phyloP scores from a whole-genome alignment of 2,888 invertebrate species.

The Cremastinae sp. region DNA sequence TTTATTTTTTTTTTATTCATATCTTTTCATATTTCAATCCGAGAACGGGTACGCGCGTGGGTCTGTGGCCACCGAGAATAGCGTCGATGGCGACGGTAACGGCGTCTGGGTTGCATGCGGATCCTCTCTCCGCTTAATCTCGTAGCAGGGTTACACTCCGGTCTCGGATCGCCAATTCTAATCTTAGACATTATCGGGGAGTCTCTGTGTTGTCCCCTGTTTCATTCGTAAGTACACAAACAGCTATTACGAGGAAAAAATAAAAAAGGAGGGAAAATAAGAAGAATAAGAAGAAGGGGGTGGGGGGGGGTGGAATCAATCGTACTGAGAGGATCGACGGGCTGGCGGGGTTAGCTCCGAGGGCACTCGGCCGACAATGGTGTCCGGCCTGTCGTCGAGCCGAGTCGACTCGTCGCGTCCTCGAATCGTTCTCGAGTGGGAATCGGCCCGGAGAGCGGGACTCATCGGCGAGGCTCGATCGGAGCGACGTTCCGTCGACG shows the following conservation, averaged over 20 bases:
- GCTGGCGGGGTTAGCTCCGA: background rate
- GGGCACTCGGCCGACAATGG: background rate
- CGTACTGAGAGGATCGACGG: slow-evolving; percentile 5
- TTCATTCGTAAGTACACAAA: slow-evolving; percentile 28
- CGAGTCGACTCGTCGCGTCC: background rate
- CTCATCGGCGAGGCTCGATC: slow-evolving; percentile 67
- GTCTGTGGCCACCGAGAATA: background rate
- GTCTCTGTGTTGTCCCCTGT: slow-evolving; percentile 23
- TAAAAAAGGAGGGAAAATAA: slow-evolving; percentile 21
- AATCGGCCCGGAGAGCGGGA: slow-evolving; percentile 62
- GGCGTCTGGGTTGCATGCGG: too few species aligned
- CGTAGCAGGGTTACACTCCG: background rate
- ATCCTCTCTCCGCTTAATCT: background rate
- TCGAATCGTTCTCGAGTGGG: slow-evolving; percentile 21
- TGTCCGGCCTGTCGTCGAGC: background rate
- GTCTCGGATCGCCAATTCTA: slow-evolving; percentile 24
- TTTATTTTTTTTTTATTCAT: background rate
- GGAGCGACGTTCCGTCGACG: slow-evolving; percentile 81
- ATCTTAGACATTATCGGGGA: slow-evolving; percentile 35
- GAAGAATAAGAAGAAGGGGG: too few species aligned
- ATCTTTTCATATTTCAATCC: background rate
- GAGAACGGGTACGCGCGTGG: background rate
- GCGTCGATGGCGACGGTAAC: too few species aligned
- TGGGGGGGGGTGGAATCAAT: too few species aligned
- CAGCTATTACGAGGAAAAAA: slow-evolving; percentile 22